These are phyloP conservation scores for Halocynthia aurantium DNA, from an alignment of 23 tunicate genomes.

Conservation along the genomic window DNA sequence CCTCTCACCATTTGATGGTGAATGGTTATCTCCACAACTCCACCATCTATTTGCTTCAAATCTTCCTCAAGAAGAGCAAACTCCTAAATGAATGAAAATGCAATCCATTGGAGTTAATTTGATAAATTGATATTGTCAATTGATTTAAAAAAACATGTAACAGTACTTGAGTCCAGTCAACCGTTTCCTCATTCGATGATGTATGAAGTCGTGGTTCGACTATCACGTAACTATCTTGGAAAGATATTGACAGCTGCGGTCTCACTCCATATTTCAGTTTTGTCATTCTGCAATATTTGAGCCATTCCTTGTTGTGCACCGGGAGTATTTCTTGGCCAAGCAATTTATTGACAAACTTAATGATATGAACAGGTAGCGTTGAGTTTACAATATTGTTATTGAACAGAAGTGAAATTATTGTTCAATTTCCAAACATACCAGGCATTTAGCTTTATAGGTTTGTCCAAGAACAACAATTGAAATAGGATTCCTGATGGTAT, in stretches of 20 bases:
- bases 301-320: conserved; percentile 7
- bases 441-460: conserved; percentile 20
- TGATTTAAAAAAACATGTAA: neutral
- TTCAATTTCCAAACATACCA: conserved; percentile 17
- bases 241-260: conserved; percentile 15
- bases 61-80: conserved; percentile 11
- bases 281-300: neutral
- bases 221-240: conserved; percentile 24
- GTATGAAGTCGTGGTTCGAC: conserved; percentile 6
- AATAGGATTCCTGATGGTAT: conserved; percentile 13
- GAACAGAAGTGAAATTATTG: no score
- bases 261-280: conserved; percentile 26
- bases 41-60: conserved; percentile 1
- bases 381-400: neutral
- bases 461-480: conserved; percentile 32
- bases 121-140: neutral
- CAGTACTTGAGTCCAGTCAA: conserved; percentile 7
- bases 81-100: neutral
- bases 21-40: conserved; percentile 3
- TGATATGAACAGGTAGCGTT: neutral
- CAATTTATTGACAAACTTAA: conserved; percentile 27
- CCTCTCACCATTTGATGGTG: conserved; percentile 2
- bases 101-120: no score
- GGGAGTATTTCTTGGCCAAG: conserved; percentile 23
- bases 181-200: neutral